Evolutionary conservation across 64 coral and sea anemone species (phyloP).

Genomic region (Porites lutea): DNA sequence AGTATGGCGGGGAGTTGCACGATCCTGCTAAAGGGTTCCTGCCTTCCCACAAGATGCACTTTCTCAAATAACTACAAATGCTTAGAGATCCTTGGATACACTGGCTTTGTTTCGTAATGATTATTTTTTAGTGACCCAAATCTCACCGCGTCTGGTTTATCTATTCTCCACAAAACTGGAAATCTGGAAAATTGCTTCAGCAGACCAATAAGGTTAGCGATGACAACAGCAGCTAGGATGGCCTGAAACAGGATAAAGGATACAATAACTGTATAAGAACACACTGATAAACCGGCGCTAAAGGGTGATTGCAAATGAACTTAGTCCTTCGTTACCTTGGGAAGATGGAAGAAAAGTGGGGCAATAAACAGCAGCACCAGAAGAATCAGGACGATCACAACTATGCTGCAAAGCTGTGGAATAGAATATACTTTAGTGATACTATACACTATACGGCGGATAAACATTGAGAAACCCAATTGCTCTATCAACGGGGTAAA

Average conservation of each 20-base stretch:
- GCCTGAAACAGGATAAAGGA: conserved; percentile 41
- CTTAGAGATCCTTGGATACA: no score
- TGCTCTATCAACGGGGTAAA: no score
- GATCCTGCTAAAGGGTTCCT: no score
- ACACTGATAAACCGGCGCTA: no score
- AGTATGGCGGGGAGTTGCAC: no score
- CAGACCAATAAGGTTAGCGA: conserved; percentile 85
- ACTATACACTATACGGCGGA: no score
- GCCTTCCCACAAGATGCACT: no score
- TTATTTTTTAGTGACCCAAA: background rate
- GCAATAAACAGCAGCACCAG: conserved; percentile 77
- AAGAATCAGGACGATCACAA: conserved; percentile 68
- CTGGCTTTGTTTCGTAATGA: no score
- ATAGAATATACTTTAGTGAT: background rate
- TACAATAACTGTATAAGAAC: no score
- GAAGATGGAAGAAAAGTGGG: conserved; percentile 81
- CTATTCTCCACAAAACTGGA: conserved; percentile 67
- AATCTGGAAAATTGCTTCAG: conserved; percentile 83
- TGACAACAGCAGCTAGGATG: conserved; percentile 82
- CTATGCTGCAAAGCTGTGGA: conserved; percentile 77
- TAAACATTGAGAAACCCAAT: no score
- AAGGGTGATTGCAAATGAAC: no score
- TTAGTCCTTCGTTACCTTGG: conserved; percentile 63
- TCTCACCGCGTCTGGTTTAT: conserved; percentile 83
- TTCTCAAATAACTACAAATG: no score